A percentile compares a stretch with the other conserved stretches of the same genome.
phyloP scores from a whole-genome alignment of 2,888 invertebrate genomes.

The Pheosia gnoma region DNA sequence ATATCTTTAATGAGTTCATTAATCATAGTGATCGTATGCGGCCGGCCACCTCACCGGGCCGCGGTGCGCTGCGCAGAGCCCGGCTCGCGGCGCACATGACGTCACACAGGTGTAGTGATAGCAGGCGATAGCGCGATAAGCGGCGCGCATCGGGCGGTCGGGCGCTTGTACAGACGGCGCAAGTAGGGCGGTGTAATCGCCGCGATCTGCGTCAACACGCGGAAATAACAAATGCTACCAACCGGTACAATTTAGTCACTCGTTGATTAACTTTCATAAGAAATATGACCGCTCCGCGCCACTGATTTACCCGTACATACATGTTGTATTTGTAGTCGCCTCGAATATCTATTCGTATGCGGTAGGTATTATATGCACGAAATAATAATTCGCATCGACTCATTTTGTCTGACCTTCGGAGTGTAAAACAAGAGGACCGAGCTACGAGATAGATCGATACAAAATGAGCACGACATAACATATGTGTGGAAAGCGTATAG shows the following conservation, averaged over 20 bases:
- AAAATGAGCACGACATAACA: too few relatives aligned
- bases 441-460: neutral
- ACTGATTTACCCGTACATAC: constrained; percentile 11
- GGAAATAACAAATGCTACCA: constrained; percentile 43
- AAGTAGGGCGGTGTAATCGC: constrained; percentile 37
- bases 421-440: neutral
- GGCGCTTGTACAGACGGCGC: constrained; percentile 9
- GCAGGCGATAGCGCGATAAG: constrained; percentile 54
- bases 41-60: neutral
- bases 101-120: constrained; percentile 68
- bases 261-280: constrained; percentile 39
- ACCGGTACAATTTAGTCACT: constrained; percentile 38
- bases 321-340: neutral
- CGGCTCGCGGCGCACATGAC: constrained; percentile 41
- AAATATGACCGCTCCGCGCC: constrained; percentile 28
- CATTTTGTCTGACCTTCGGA: neutral
- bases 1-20: neutral
- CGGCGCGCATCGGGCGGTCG: constrained; percentile 21
- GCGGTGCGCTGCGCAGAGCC: neutral
- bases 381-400: neutral
- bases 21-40: neutral
- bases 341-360: neutral
- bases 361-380: neutral
- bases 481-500: neutral
- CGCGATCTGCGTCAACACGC: constrained; percentile 32